Evolutionary conservation across 2,888 invertebrate species (phyloP).

Genomic region (Lycaena phlaeas): DNA sequence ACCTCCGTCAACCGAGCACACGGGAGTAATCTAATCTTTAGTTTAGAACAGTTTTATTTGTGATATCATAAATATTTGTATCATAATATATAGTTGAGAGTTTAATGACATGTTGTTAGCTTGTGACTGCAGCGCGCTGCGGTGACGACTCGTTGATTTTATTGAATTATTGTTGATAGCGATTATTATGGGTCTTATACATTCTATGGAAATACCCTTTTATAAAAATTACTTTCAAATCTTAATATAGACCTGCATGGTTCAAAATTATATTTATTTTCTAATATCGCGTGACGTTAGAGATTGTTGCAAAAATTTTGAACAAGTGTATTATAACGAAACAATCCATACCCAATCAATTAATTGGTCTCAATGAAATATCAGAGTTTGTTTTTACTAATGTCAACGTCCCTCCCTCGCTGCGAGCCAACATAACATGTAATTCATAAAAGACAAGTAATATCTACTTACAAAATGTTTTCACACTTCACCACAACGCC

Average conservation of each 20-base stretch:
- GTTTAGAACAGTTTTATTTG: slow-evolving; percentile 56
- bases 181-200: slow-evolving; percentile 11
- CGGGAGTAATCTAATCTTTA: slow-evolving; percentile 20
- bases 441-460: slow-evolving; percentile 9
- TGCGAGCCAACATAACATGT: not conserved
- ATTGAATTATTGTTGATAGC: slow-evolving; percentile 19
- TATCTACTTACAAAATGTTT: slow-evolving; percentile 23
- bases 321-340: too few relatives aligned
- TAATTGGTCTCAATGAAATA: too few relatives aligned
- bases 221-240: not conserved
- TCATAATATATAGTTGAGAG: slow-evolving; percentile 45
- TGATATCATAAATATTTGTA: slow-evolving; percentile 68
- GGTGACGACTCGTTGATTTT: slow-evolving; percentile 33
- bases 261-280: not conserved
- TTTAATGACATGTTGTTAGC: slow-evolving; percentile 61
- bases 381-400: too few relatives aligned
- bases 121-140: slow-evolving; percentile 17
- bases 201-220: not conserved
- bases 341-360: too few relatives aligned
- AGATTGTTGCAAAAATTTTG: too few relatives aligned
- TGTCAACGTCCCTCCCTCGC: not conserved
- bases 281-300: too few relatives aligned
- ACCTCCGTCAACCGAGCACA: too few relatives aligned
- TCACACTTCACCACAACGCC: slow-evolving; percentile 1
- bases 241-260: not conserved